Conservation (phyloP, 1,140 invertebrate species). For the Euborellia annulipes region DNA sequence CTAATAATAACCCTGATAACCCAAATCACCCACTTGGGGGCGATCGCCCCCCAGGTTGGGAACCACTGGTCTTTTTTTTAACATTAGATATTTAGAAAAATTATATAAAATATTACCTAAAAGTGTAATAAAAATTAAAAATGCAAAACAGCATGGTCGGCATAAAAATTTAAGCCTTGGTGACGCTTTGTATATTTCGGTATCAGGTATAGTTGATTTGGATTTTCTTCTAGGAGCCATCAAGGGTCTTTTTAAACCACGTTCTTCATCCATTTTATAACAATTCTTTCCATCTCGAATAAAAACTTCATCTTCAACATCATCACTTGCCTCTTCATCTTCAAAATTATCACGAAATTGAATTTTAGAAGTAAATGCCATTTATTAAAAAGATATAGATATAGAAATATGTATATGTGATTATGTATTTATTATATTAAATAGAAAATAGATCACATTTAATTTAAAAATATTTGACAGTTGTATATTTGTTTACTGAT, state of each 20-base stretch:
- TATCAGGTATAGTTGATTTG: constrained; percentile 28
- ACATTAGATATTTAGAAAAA: no score
- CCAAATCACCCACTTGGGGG: no score
- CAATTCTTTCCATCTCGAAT: constrained; percentile 51
- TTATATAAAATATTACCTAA: constrained; percentile 23
- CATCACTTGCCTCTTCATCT: constrained; percentile 41
- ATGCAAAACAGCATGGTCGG: constrained; percentile 41
- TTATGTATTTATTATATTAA: no score
- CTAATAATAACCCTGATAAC: no score
- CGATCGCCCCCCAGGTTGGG: no score
- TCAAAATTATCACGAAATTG: constrained; percentile 30
- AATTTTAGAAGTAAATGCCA: constrained; percentile 4
- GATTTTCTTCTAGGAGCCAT: constrained; percentile 51
- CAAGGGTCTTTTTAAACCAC: constrained; percentile 51
- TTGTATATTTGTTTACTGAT: no score
- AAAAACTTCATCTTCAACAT: constrained; percentile 62
- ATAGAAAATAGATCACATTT: no score
- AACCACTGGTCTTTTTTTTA: no score
- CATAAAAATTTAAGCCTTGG: constrained; percentile 35
- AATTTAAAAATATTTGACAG: no score
- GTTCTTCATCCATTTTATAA: constrained; percentile 42
- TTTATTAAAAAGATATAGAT: no score
- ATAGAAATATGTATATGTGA: no score
- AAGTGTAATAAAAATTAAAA: constrained; percentile 37
- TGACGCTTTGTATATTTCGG: constrained; percentile 31